Evolutionary conservation across 2,797 vertebrate species (phyloP).

Genomic region (Sphaeramia orbicularis): DNA sequence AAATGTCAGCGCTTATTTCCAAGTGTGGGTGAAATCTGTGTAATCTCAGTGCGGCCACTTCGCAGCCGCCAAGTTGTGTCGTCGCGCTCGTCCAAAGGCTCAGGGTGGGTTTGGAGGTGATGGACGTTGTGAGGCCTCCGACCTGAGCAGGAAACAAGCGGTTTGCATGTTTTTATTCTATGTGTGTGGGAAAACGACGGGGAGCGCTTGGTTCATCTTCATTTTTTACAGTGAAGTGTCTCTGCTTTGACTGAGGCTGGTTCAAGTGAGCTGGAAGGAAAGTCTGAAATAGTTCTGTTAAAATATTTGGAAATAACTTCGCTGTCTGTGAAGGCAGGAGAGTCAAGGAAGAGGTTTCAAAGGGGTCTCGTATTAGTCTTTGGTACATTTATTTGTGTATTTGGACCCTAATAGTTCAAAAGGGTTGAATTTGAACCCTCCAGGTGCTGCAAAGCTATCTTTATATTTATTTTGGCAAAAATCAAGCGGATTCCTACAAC

Average conservation of each 20-base stretch:
- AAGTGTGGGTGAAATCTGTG: constrained; percentile 30
- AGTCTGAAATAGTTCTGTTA: not conserved
- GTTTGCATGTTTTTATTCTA: not conserved
- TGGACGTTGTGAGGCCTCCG: constrained; percentile 1
- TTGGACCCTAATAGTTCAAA: no score
- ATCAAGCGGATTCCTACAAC: no score
- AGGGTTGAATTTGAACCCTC: no score
- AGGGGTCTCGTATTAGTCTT: no score
- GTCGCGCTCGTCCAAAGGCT: not conserved
- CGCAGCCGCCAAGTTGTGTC: not conserved
- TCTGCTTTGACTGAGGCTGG: not conserved
- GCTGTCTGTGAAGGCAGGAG: not conserved
- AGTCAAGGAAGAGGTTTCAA: no score
- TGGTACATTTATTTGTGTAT: no score
- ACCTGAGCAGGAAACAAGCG: constrained; percentile 1
- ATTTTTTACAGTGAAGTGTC: not conserved
- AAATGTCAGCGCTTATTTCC: constrained; percentile 32
- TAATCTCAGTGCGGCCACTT: constrained; percentile 1
- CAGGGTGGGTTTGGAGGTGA: constrained; percentile 10
- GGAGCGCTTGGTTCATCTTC: not conserved
- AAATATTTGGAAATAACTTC: not conserved
- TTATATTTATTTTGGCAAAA: no score
- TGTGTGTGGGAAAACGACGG: not conserved
- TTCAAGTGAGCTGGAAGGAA: not conserved
- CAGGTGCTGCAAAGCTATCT: no score